Conservation (phyloP, 2,888 invertebrate species). For the Oscheius onirici region DNA sequence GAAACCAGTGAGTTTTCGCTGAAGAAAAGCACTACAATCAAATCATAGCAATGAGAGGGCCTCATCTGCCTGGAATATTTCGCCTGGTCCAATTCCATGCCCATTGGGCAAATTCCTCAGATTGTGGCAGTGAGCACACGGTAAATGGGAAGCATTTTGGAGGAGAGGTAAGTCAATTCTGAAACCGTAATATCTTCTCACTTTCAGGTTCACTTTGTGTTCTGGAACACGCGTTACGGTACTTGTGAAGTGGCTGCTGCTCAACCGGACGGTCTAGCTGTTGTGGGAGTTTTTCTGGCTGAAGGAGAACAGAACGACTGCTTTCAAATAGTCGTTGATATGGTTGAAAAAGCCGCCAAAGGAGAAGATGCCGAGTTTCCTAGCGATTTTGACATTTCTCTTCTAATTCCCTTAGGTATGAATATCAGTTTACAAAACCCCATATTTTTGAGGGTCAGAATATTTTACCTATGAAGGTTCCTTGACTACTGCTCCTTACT, state of each 20-base stretch:
- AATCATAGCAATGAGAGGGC: constrained; percentile 48
- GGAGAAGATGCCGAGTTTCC: background rate
- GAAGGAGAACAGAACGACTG: constrained; percentile 1
- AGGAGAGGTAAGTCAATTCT: constrained; percentile 49
- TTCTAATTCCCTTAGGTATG: constrained; percentile 8
- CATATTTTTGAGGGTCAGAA: constrained; percentile 53
- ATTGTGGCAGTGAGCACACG: constrained; percentile 66
- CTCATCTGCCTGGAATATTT: constrained; percentile 47
- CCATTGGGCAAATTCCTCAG: constrained; percentile 64
- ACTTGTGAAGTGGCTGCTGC: constrained; percentile 58
- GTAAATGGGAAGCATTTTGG: constrained; percentile 59
- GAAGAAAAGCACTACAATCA: background rate
- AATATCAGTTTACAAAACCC: background rate
- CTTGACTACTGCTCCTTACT: constrained; percentile 72
- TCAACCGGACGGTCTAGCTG: constrained; percentile 64
- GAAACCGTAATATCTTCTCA: background rate
- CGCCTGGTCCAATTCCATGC: constrained; percentile 67
- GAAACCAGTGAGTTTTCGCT: constrained; percentile 40
- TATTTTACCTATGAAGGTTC: constrained; percentile 73
- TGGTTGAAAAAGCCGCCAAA: background rate
- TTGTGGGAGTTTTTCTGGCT: constrained; percentile 65
- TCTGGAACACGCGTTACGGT: constrained; percentile 64
- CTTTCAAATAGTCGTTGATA: background rate
- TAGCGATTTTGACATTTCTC: background rate
- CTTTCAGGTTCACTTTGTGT: constrained; percentile 66